Base-by-base conservation (phyloP, 2,113 vertebrate species). In the Apteryx owenii region DNA sequence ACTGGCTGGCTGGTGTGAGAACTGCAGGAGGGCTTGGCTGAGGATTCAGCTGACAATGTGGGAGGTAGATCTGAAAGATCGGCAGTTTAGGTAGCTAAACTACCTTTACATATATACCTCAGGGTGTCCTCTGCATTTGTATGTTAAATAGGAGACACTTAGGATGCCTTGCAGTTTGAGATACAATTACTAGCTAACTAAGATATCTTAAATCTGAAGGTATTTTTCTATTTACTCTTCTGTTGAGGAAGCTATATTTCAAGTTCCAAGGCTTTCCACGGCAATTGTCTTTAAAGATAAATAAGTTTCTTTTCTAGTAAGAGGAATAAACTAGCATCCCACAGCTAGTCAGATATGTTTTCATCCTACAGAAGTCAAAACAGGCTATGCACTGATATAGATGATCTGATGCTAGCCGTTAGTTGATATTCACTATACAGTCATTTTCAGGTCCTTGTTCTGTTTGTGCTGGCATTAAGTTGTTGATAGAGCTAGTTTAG, bases 401-500 rank as follows among this genome's bases (percentile, higher is more conserved):
- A 46, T 62, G 44, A 77, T 73, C 46, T 71, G n/a, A 36, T 64
- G 40, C 31, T 13, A 84, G 38, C 19, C 19, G 22, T 65, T 79
- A 85, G 17, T 28, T 1, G 4, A 48, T 48, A 66, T 91, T 80
- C 83, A 13, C 29, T 31, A 17, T 64, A 50, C 4, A 40, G 50
- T 80, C 87, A 60, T 81, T 89, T 85, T 82, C 68, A 50, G 23
- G 40, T 76, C 54, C 89, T 82, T 82, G 12, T 88, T 83, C 44
- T 89, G 7, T 64, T 95, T 44, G 15, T 56, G 18, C 44, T 93
- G 46, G 7, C 48, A 56, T 64, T 72, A 95, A 93, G 77, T 90
- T 28, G 10, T 48, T 91, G 42, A 56, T 91, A 75, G 36, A 83
- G 25, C 66, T 68, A 81, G 66, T 94, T 95, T 93, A 90, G 76